Evolutionary conservation across 2,797 vertebrate genomes (phyloP).

Genomic region (Myioborus melanocephalus): DNA sequence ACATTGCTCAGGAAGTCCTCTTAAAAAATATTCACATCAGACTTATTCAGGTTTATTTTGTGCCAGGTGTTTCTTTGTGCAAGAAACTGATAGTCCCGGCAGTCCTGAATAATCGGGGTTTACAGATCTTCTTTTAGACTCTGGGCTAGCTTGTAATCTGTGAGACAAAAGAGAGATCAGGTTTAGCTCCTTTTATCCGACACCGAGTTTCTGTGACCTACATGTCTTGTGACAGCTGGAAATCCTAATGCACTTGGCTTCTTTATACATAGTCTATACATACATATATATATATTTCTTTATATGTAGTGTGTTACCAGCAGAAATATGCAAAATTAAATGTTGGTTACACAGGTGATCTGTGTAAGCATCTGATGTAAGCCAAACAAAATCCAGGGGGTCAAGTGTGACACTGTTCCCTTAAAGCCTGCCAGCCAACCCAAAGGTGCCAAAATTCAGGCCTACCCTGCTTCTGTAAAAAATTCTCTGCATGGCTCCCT

Average conservation of each 20-base stretch:
- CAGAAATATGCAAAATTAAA: not conserved
- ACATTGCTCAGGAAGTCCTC: not conserved
- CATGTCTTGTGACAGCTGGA: not conserved
- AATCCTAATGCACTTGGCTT: not conserved
- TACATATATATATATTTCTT: not conserved
- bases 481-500: not conserved
- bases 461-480: not conserved
- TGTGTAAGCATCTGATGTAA: rapidly evolving
- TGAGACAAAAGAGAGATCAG: constrained; percentile 7
- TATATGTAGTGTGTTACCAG: not conserved
- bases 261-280: not conserved
- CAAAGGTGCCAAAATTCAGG: not conserved
- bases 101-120: not conserved
- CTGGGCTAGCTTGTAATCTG: not conserved
- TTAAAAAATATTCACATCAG: not conserved
- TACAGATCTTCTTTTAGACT: not conserved
- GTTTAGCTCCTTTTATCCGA: not conserved
- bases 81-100: not conserved
- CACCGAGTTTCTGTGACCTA: not conserved
- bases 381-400: not conserved
- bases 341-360: not conserved
- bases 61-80: constrained; percentile 1
- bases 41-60: not conserved
- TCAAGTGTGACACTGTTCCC: not conserved
- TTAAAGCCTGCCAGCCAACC: not conserved